Base-by-base conservation (phyloP, 2,888 invertebrate genomes). In the Chromoteleia sp. region DNA sequence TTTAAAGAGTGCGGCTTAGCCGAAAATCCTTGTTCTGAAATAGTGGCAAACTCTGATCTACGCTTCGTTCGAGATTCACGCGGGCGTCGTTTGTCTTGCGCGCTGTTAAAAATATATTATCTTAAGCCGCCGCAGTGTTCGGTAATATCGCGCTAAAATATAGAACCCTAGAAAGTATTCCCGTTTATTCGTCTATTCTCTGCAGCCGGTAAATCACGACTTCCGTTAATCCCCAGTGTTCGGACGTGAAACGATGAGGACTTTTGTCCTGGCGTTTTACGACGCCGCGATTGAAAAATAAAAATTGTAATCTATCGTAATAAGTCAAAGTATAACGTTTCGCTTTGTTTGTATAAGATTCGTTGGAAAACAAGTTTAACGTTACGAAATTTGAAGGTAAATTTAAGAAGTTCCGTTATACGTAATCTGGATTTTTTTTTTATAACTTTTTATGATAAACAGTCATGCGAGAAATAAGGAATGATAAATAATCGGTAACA, bases 71-170 rank as follows among this genome's bases (percentile, higher is more conserved):
- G 25, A 45, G 43, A 63, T 54, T 25, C 63, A 39, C 54, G 21
- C 17, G 61, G 21, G 50, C 2, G 30, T 43, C 63, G 39, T 67
- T 67, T 75, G 58, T 75, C 67, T 75, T 59, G 21, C 25, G 30
- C 52, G 19, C 48, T 39, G 48, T 75, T 75, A 75, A 75, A 75
- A 67, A 75, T 75, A 75, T 75, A 75, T 75, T 75, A 75, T 75
- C 75, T 58, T 59, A 67, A 67, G 58, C 67, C 52, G 36, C 63
- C n/a, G 14, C 43, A 54, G 15, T 43, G 74, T 65, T 63, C 39
- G 56, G 45, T 58, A 50, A 75, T 58, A 67, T 59, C 59, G 41
- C 59, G n/a, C n/a, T 70, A 41, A 70, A 63, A 70, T 68, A 76
- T 45, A 68, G 67, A 59, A 17, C 45, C 76, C 56, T 70, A 77